Conservation (phyloP, 1,140 invertebrate species). For the Bombus superbus region DNA sequence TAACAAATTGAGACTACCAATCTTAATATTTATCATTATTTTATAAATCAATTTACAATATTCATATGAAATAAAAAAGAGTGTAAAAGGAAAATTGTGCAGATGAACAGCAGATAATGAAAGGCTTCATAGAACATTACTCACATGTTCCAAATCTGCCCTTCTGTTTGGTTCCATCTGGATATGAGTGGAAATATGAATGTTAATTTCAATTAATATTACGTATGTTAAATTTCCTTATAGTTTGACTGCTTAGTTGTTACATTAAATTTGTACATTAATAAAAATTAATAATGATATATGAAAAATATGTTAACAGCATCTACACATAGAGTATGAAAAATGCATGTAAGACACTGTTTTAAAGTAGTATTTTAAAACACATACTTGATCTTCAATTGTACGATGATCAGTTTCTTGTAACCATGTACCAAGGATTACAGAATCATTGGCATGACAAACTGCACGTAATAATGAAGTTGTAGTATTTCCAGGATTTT, state of each 20-base stretch:
- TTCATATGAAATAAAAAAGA: conserved; percentile 29
- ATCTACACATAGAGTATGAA: not conserved
- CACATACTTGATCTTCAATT: conserved; percentile 97
- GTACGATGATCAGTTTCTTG: conserved; percentile 98
- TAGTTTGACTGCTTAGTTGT: conserved; percentile 26
- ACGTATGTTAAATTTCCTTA: conserved; percentile 41
- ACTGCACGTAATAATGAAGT: conserved; percentile 93
- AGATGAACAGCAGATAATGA: conserved; percentile 47
- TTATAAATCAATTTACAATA: conserved; percentile 38
- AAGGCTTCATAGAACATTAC: conserved; percentile 79
- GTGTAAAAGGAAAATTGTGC: conserved; percentile 47
- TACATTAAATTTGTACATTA: conserved; percentile 15
- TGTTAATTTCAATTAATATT: conserved; percentile 65
- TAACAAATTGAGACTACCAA: too few relatives aligned
- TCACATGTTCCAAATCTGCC: conserved; percentile 89
- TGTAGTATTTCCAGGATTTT: conserved; percentile 97
- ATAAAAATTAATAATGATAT: conserved; percentile 13
- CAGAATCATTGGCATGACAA: conserved; percentile 95
- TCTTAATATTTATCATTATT: not conserved
- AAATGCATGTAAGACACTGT: not conserved
- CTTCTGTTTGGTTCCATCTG: conserved; percentile 91
- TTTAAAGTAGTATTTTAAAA: conserved; percentile 1
- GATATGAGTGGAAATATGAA: conserved; percentile 72
- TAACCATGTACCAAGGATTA: conserved; percentile 93
- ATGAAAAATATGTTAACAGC: not conserved